Percentiles rank a stretch among this genome's conserved stretches.
phyloP scores from a whole-genome alignment of 2,113 vertebrate genomes.

The Micromys minutus region DNA sequence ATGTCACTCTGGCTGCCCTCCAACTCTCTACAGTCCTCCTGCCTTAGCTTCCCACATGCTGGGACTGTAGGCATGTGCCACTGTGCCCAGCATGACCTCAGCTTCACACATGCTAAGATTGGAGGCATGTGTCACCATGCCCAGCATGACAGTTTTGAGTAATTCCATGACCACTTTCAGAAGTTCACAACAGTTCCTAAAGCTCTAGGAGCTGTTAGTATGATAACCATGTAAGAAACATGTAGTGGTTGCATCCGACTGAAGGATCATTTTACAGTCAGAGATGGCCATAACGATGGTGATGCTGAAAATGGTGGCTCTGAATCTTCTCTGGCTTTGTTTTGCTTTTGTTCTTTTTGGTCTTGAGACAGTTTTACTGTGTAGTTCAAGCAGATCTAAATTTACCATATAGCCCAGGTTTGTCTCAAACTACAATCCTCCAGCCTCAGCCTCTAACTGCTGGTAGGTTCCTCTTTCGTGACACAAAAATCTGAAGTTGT shows the following conservation, averaged over 20 bases:
- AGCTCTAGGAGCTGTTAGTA: background rate
- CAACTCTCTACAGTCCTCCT: background rate
- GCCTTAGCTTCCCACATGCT: background rate
- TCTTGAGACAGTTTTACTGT: background rate
- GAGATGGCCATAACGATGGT: background rate
- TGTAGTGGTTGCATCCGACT: background rate
- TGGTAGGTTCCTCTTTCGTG: background rate
- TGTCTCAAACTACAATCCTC: background rate
- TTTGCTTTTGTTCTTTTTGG: background rate
- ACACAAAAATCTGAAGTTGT: background rate
- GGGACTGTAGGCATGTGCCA: background rate
- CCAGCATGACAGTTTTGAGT: background rate
- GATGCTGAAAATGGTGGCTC: background rate
- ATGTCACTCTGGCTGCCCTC: background rate
- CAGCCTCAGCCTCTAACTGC: background rate
- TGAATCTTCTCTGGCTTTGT: background rate
- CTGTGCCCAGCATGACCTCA: too few species aligned
- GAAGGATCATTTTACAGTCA: background rate
- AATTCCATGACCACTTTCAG: background rate
- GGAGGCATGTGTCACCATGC: background rate
- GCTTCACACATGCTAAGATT: background rate
- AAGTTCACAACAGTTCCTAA: conserved; percentile 1
- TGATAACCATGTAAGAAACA: background rate
- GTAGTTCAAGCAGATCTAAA: background rate
- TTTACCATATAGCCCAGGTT: background rate